A percentile compares a stretch with the other conserved stretches of the same genome.
Evolutionary conservation across 92 coral and sea anemone genomes (phyloP).

Genomic region (Zoanthus sansibaricus): DNA sequence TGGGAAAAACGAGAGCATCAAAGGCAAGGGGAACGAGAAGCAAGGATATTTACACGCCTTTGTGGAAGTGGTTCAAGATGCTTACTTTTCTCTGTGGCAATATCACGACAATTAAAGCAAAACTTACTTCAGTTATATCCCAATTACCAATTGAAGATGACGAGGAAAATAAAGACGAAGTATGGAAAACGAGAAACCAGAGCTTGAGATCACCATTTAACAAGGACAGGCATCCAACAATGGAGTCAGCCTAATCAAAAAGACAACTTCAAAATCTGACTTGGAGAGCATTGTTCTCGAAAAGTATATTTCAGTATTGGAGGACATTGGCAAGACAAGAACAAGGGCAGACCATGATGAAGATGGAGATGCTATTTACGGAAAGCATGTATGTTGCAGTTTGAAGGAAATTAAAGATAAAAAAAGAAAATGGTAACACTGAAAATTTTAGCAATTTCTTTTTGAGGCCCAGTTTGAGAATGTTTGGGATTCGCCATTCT

Average conservation of each 20-base stretch:
- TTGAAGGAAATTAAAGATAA: conserved; percentile 60
- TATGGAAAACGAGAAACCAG: no score
- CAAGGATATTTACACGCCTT: conserved; percentile 50
- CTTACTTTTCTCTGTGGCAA: conserved; percentile 50
- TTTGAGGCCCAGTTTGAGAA: conserved; percentile 68
- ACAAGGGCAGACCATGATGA: conserved; percentile 20
- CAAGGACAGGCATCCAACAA: conserved; percentile 2
- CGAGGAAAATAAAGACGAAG: no score
- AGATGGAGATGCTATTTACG: conserved; percentile 68
- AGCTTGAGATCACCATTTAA: no score
- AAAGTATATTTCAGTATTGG: conserved; percentile 43
- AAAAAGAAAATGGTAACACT: conserved; percentile 53
- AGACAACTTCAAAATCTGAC: not conserved
- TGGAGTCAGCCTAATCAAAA: not conserved
- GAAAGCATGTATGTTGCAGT: conserved; percentile 69
- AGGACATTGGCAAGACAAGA: conserved; percentile 48
- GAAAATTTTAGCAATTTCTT: conserved; percentile 66
- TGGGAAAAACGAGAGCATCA: conserved; percentile 64
- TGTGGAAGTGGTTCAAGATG: conserved; percentile 59
- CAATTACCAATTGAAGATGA: no score
- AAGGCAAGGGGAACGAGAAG: conserved; percentile 59
- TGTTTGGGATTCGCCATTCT: conserved; percentile 36
- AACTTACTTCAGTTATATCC: no score
- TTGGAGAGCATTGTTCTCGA: conserved; percentile 57
- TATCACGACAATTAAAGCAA: conserved; percentile 34